phyloP scores from a whole-genome alignment of 2,797 vertebrate genomes.

The Bradypodion pumilum region DNA sequence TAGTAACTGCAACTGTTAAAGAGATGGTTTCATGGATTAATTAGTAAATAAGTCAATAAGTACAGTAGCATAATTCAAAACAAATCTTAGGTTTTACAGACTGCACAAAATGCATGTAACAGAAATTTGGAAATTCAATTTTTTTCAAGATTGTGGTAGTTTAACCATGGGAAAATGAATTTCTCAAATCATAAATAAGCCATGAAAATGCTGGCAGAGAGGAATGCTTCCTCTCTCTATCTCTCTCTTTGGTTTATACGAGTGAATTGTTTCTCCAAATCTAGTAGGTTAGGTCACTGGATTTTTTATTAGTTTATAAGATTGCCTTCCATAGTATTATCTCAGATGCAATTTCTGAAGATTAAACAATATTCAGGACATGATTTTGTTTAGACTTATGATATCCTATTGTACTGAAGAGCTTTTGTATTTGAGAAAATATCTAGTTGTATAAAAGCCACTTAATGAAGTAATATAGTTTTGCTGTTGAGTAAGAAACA shows the following conservation, averaged over 20 bases:
- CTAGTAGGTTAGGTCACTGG: neutral
- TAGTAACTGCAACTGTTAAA: slow-evolving; percentile 33
- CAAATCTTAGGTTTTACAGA: neutral
- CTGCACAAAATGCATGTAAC: slow-evolving; percentile 19
- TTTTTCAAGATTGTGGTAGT: slow-evolving; percentile 2
- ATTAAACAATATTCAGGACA: neutral
- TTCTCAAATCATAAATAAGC: slow-evolving; percentile 5
- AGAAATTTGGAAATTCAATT: neutral
- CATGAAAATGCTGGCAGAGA: neutral
- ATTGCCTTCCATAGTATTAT: neutral
- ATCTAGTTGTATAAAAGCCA: fast-evolving
- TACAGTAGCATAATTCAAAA: slow-evolving; percentile 4
- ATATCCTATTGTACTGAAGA: neutral
- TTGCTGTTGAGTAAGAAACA: neutral
- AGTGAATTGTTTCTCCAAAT: neutral
- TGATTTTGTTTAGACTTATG: neutral
- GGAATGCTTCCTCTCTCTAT: neutral
- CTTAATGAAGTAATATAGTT: neutral
- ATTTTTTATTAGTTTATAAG: neutral
- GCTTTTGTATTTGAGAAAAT: neutral
- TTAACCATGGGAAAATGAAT: neutral
- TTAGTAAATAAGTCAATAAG: slow-evolving; percentile 38
- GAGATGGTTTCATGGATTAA: slow-evolving; percentile 19
- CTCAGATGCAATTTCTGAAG: neutral
- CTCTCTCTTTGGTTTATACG: neutral